Percentiles rank a stretch among this genome's conserved stretches.
Evolutionary conservation across 1,140 invertebrate species (phyloP).

Genomic region (Anastrepha ludens): DNA sequence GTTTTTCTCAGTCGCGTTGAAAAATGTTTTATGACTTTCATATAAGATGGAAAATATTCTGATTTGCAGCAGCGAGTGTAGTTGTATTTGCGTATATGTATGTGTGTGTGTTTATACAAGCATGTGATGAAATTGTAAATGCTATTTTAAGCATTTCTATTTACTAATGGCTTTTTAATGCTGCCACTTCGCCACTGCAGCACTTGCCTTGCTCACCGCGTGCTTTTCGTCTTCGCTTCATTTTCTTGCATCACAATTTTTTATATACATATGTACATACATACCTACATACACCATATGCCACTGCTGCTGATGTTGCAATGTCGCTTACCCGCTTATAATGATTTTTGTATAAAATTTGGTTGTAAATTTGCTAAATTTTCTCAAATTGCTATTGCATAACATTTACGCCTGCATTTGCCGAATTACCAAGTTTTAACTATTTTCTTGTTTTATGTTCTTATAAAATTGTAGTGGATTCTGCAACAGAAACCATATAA

Average conservation of each 20-base stretch:
- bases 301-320: background rate
- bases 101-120: background rate
- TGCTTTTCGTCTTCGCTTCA: background rate
- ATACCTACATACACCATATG: background rate
- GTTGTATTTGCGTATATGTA: background rate
- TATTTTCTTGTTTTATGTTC: too few relatives aligned
- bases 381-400: background rate
- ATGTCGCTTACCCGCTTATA: background rate
- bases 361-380: background rate
- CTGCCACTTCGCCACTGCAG: background rate
- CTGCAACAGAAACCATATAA: too few relatives aligned
- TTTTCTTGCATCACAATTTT: conserved; percentile 10
- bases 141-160: background rate
- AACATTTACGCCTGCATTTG: too few relatives aligned
- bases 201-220: background rate
- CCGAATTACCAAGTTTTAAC: too few relatives aligned
- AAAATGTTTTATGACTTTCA: background rate
- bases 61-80: background rate
- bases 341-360: conserved; percentile 7
- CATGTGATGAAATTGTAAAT: conserved; percentile 35
- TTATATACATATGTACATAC: background rate
- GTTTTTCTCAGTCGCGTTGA: too few relatives aligned
- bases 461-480: too few relatives aligned
- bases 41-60: background rate
- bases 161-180: conserved; percentile 53